Evolutionary conservation across 2,797 vertebrate genomes (phyloP).

Genomic region (Fistularia commersonii): DNA sequence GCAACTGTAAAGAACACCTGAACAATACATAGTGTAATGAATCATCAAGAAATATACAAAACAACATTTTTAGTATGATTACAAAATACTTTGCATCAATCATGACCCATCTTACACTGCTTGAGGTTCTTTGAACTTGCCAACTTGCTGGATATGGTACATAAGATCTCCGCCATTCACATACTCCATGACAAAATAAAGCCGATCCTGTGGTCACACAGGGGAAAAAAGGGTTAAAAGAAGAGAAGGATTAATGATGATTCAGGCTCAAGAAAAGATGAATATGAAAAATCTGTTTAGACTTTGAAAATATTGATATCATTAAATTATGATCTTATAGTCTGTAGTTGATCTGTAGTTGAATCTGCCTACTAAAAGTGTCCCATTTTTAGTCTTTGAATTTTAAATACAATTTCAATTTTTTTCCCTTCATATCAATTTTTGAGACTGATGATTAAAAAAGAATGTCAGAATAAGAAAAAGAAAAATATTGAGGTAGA

Average conservation of each 20-base stretch:
- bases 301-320: too few relatives aligned
- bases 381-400: too few relatives aligned
- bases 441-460: too few relatives aligned
- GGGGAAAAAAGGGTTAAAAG: conserved; percentile 6
- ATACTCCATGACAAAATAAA: conserved; percentile 98
- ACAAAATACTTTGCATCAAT: neutral
- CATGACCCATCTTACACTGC: conserved; percentile 84
- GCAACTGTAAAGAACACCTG: neutral
- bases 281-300: too few relatives aligned
- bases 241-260: neutral
- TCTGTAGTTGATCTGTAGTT: too few relatives aligned
- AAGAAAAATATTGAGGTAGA: too few relatives aligned
- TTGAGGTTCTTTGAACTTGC: conserved; percentile 97
- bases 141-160: conserved; percentile 86
- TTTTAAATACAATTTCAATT: too few relatives aligned
- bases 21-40: neutral
- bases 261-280: neutral
- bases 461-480: too few relatives aligned
- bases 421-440: too few relatives aligned
- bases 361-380: too few relatives aligned
- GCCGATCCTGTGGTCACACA: conserved; percentile 80
- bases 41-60: neutral
- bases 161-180: conserved; percentile 96
- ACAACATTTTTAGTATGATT: neutral
- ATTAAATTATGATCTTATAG: too few relatives aligned